Percentiles rank a stretch among this genome's conserved stretches.
phyloP scores from a whole-genome alignment of 2,888 invertebrate genomes.

The Epinotia bilunana region DNA sequence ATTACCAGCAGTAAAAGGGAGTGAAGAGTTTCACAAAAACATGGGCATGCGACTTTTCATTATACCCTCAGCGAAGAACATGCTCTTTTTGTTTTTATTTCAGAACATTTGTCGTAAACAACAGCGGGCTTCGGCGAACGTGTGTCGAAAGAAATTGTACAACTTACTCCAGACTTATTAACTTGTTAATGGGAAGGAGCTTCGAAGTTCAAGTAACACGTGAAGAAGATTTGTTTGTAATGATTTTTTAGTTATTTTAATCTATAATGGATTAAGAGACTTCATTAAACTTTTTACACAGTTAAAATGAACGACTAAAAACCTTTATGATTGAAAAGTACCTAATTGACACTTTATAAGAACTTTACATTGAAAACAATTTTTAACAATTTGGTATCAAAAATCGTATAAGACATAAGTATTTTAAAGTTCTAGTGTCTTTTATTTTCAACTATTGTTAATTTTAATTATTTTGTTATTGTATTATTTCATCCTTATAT shows the following conservation, averaged over 20 bases:
- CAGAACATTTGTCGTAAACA: conserved; percentile 14
- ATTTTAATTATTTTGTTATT: too few relatives aligned
- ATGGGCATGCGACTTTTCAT: conserved; percentile 5
- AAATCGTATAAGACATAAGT: too few relatives aligned
- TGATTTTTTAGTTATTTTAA: not conserved
- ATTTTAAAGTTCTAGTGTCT: too few relatives aligned
- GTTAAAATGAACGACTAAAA: too few relatives aligned
- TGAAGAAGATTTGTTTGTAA: not conserved
- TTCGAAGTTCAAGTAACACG: not conserved
- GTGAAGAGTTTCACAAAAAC: not conserved
- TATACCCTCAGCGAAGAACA: not conserved
- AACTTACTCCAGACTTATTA: conserved; percentile 7
- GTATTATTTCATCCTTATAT: too few relatives aligned
- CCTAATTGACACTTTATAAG: too few relatives aligned
- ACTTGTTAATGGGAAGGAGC: not conserved
- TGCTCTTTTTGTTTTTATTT: conserved; percentile 9
- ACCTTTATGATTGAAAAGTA: too few relatives aligned
- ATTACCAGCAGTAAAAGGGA: not conserved
- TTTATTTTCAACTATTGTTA: too few relatives aligned
- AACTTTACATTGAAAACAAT: too few relatives aligned
- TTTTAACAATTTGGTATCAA: too few relatives aligned
- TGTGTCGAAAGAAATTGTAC: conserved; percentile 24
- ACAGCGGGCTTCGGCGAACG: conserved; percentile 1
- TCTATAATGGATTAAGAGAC: not conserved
- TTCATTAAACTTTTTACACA: too few relatives aligned